Evolutionary conservation across 2,113 vertebrate species (phyloP).

Genomic region (Typhlomys cinereus): DNA sequence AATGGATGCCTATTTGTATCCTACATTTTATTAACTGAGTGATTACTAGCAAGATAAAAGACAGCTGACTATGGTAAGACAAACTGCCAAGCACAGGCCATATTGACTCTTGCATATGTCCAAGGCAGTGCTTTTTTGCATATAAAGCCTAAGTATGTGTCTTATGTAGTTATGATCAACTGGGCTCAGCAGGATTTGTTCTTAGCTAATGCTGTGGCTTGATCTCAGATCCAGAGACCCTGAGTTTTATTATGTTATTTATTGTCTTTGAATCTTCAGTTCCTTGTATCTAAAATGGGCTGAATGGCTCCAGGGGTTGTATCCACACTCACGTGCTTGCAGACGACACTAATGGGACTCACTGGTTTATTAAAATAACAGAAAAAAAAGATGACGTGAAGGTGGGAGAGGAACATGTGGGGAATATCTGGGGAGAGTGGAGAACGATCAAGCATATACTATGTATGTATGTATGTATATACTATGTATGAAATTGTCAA

Average conservation of each 20-base stretch:
- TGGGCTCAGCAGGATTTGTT: not conserved
- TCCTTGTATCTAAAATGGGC: not conserved
- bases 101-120: not conserved
- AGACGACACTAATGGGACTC: too few species aligned
- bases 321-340: too few species aligned
- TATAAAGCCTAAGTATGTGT: not conserved
- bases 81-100: not conserved
- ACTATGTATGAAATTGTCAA: too few species aligned
- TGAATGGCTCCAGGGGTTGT: too few species aligned
- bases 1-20: not conserved
- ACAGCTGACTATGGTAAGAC: not conserved
- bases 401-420: too few species aligned
- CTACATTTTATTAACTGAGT: constrained; percentile 29
- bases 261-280: not conserved
- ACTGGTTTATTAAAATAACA: too few species aligned
- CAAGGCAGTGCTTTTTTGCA: not conserved
- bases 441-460: too few species aligned
- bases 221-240: not conserved
- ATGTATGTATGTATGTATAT: too few species aligned
- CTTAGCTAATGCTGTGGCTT: not conserved
- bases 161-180: constrained; percentile 7
- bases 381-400: too few species aligned
- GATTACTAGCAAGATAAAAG: constrained; percentile 35
- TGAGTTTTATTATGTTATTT: not conserved
- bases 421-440: too few species aligned